Evolutionary conservation across 1,140 invertebrate genomes (phyloP).

Genomic region (Calephelis nemesis): DNA sequence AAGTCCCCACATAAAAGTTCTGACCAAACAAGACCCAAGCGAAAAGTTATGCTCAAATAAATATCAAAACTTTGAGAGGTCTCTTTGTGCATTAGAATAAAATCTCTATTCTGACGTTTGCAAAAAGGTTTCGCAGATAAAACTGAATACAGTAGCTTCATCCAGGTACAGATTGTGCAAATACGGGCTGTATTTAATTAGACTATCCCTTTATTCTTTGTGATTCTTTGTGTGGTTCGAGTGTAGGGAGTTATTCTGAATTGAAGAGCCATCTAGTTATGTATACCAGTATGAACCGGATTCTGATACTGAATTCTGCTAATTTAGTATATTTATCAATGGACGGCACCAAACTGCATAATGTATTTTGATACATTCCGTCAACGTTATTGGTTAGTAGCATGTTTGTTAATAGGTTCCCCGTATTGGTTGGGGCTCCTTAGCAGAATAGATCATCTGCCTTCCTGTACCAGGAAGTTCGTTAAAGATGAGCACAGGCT

Average conservation of each 20-base stretch:
- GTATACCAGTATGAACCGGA: too few species aligned
- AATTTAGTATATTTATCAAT: too few species aligned
- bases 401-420: too few species aligned
- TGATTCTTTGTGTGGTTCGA: constrained; percentile 10
- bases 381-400: too few species aligned
- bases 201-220: constrained; percentile 10
- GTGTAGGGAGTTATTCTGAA: constrained; percentile 3
- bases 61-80: constrained; percentile 15
- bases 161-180: constrained; percentile 16
- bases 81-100: constrained; percentile 18
- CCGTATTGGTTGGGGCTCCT: too few species aligned
- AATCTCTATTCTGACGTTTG: constrained; percentile 7
- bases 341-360: too few species aligned
- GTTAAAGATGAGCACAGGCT: too few species aligned
- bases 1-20: constrained; percentile 12
- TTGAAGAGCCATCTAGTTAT: too few species aligned
- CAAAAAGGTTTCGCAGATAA: constrained; percentile 16
- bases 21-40: constrained; percentile 16
- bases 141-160: constrained; percentile 13
- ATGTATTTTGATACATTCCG: too few species aligned
- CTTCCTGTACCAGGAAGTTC: too few species aligned
- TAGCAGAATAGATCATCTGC: too few species aligned
- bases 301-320: too few species aligned
- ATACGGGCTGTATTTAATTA: constrained; percentile 16
- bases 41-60: constrained; percentile 17